Evolutionary conservation across 2,113 vertebrate genomes (phyloP).

Genomic region (Carassius auratus): DNA sequence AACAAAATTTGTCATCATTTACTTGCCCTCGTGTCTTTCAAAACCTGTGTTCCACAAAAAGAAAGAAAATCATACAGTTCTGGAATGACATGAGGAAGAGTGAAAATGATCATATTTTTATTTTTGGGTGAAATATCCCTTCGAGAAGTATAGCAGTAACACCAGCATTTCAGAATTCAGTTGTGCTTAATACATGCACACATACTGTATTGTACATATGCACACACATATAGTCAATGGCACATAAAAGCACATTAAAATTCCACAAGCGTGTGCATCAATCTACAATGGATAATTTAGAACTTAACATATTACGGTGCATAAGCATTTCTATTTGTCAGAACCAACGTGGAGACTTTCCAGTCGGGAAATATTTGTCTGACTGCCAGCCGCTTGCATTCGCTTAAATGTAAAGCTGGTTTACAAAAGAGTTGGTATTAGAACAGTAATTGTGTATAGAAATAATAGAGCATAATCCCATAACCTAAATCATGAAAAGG

Average conservation of each 20-base stretch:
- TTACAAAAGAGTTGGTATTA: conserved; percentile 49
- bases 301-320: conserved; percentile 41
- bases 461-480: conserved; percentile 58
- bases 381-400: conserved; percentile 58
- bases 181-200: not conserved
- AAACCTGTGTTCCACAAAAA: not conserved
- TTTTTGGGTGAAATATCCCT: not conserved
- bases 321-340: conserved; percentile 60
- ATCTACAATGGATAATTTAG: conserved; percentile 49
- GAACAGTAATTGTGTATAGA: conserved; percentile 61
- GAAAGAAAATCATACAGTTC: no score
- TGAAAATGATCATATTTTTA: not conserved
- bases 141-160: not conserved
- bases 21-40: not conserved
- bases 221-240: not conserved
- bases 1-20: not conserved
- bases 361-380: conserved; percentile 58
- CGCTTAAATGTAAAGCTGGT: conserved; percentile 49
- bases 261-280: conserved; percentile 38
- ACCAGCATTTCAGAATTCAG: not conserved
- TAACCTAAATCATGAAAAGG: conserved; percentile 57
- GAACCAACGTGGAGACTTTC: conserved; percentile 52
- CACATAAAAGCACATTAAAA: not conserved
- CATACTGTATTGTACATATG: not conserved
- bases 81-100: no score